Evolutionary conservation across 2,888 invertebrate genomes (phyloP), one percentile per base, ranked within the genome.

Genomic region (Listrodromus nycthemerus): DNA sequence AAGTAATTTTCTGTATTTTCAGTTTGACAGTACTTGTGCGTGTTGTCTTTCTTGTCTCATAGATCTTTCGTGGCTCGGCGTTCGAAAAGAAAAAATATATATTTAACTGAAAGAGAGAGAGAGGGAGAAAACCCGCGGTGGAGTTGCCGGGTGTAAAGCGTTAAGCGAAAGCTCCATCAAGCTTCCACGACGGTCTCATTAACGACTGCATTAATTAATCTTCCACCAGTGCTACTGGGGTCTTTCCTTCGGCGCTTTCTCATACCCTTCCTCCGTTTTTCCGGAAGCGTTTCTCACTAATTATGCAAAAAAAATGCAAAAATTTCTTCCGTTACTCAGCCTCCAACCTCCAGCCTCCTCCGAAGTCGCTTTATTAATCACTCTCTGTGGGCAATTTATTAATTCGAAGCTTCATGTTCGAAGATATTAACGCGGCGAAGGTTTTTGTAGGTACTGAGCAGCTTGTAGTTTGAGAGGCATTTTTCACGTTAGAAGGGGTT

Each of bases 141-240:
- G 24, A 71, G 61, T 73, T 61, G 27, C 74, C 67, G 45, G 45
- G 52, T 19, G 69, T 69, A 66, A 82, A 73, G 67, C 73, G 74
- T 73, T 74, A 67, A 82, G 74, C 52, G 73, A 70, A 70, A 70
- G 55, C 69, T 75, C 70, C 78, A 75, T 74, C 48, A 55, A 83
- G 79, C 58, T 74, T 75, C 70, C 55, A 63, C 74, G 65, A 58
- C 69, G 74, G 69, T 70, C 79, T 83, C 82, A 83, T 83, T 83
- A 83, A 79, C 70, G 75, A 70, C 82, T 75, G 79, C 74, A 83
- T 79, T 69, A 75, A 83, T 83, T 83, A 83, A 83, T 83, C 82
- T 79, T 83, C 79, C 70, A 55, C 63, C 33, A 33, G 30, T 61
- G 82, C 58, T 77, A n/a, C 50, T 30, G 30, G 55, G 73, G 4